A percentile compares a stretch with the other conserved stretches of the same genome.
These are phyloP conservation scores for Variabilichromis moorii DNA, from an alignment of 2,113 vertebrate genomes.

Conservation along the genomic window DNA sequence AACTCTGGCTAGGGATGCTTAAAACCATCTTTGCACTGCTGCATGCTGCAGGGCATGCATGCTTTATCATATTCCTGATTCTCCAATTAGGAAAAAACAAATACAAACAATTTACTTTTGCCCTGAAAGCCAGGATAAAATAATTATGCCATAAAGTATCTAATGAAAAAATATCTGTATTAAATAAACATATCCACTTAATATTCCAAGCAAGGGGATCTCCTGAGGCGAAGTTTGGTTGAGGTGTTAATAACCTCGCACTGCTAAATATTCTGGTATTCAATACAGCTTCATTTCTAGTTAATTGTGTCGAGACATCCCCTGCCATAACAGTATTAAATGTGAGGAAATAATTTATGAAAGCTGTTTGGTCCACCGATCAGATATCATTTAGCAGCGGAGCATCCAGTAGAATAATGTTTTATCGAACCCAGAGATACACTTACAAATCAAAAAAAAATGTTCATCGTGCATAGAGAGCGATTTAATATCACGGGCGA, in stretches of 20 bases:
- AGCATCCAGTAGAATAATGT: not conserved
- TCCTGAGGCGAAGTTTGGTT: not conserved
- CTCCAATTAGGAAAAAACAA: not conserved
- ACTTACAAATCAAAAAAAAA: not conserved
- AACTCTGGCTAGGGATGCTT: not conserved
- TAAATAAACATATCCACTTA: not conserved
- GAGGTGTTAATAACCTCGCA: not conserved
- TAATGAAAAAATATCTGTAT: not conserved
- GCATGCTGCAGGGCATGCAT: not conserved
- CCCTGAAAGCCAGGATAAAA: not conserved
- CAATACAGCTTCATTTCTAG: not conserved
- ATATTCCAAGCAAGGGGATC: not conserved
- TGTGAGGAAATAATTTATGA: not conserved
- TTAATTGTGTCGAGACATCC: slow-evolving; percentile 30
- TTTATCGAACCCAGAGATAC: not conserved
- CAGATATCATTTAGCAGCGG: not conserved
- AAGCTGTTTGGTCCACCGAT: not conserved
- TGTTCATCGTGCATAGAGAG: not conserved
- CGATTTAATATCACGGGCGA: not conserved
- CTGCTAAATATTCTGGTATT: not conserved
- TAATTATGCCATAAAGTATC: not conserved
- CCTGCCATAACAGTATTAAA: not conserved
- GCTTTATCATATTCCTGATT: not conserved
- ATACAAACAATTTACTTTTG: not conserved
- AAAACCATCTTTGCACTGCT: not conserved